Conservation (phyloP, 2,113 vertebrate species). For the Pygathrix nemaeus region DNA sequence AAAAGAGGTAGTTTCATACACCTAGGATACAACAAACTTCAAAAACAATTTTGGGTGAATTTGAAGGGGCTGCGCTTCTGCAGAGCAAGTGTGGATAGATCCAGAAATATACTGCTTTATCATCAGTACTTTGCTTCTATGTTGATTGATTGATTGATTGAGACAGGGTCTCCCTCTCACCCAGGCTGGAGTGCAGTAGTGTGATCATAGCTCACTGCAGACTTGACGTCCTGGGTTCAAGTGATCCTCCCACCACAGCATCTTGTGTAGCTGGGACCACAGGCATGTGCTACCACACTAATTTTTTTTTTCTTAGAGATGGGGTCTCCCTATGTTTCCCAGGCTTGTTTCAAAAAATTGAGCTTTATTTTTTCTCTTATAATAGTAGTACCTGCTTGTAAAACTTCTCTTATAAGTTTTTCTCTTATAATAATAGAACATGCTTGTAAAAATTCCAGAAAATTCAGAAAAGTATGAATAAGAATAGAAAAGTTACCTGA, state of each 20-base stretch:
- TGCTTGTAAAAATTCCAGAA: neutral
- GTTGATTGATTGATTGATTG: neutral
- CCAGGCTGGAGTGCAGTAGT: too few species aligned
- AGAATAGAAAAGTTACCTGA: neutral
- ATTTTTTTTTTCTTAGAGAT: too few species aligned
- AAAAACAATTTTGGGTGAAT: neutral
- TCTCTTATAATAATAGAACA: neutral
- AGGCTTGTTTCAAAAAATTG: too few species aligned
- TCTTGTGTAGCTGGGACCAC: too few species aligned
- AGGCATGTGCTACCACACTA: too few species aligned
- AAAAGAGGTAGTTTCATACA: neutral
- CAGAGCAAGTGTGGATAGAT: neutral
- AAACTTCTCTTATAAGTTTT: neutral
- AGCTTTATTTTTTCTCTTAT: neutral
- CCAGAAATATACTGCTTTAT: neutral
- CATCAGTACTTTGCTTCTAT: neutral
- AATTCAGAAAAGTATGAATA: conserved; percentile 14
- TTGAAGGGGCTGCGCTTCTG: neutral
- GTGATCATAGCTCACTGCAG: too few species aligned
- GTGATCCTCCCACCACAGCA: too few species aligned
- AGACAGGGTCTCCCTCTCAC: too few species aligned
- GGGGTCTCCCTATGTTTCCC: too few species aligned
- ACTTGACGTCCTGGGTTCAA: too few species aligned
- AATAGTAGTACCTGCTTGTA: too few species aligned
- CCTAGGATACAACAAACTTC: neutral